A percentile compares a stretch with the other conserved stretches of the same genome.
These are phyloP conservation scores for Micrasema minimum DNA, from an alignment of 1,140 invertebrate genomes.

Conservation along the genomic window DNA sequence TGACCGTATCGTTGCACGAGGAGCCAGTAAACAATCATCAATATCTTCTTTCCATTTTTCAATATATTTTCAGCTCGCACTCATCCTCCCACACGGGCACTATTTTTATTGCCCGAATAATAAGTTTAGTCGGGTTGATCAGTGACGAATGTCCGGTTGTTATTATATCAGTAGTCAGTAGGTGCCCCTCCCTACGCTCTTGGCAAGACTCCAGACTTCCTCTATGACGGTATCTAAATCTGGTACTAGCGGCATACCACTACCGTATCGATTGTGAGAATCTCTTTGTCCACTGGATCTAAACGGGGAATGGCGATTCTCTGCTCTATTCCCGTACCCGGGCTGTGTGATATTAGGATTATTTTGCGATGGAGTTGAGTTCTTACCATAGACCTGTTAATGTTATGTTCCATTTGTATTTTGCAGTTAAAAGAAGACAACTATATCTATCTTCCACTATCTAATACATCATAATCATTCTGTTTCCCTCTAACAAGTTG, in stretches of 20 bases:
- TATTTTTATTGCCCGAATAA: not conserved
- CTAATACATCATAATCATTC: too few relatives aligned
- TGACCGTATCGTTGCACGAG: too few relatives aligned
- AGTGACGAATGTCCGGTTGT: not conserved
- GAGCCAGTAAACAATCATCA: too few relatives aligned
- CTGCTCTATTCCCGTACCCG: not conserved
- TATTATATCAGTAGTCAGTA: not conserved
- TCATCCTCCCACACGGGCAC: not conserved
- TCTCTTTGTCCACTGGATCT: slow-evolving; percentile 16
- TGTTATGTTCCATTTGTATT: not conserved
- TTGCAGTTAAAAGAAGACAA: not conserved
- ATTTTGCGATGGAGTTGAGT: not conserved
- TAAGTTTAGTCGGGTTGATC: too few relatives aligned
- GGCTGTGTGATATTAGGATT: not conserved
- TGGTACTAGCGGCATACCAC: slow-evolving; percentile 12
- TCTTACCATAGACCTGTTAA: not conserved
- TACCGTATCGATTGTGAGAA: slow-evolving; percentile 19
- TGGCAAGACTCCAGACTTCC: slow-evolving; percentile 24
- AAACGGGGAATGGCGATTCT: slow-evolving; percentile 10
- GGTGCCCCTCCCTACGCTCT: slow-evolving; percentile 27
- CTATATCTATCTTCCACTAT: too few relatives aligned
- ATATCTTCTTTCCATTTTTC: too few relatives aligned
- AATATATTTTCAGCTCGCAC: not conserved
- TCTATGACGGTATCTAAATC: slow-evolving; percentile 22
- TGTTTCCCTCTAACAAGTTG: too few relatives aligned